Base-by-base conservation (phyloP, 2,888 invertebrate genomes). In the Drosophila affinis region DNA sequence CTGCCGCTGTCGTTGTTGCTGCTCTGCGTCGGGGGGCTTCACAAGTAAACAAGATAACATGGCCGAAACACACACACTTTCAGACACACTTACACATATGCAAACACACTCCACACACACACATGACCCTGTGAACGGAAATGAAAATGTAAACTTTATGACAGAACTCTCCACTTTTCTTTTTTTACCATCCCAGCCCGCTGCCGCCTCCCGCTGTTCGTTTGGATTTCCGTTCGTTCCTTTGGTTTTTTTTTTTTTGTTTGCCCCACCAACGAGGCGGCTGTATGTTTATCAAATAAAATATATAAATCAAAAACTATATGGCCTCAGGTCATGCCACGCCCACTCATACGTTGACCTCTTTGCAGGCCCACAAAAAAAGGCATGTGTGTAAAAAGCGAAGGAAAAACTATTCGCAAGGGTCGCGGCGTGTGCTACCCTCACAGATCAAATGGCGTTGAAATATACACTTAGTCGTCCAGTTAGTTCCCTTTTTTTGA, bases 91-190 rank as follows among this genome's bases (percentile, higher is more conserved):
- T 17, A 47, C 55, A 62, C 46, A 32, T 51, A 32, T 29, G 32
- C 45, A 45, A 18, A n/a, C 29, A 18, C 44, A 65, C 57, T 46
- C 21, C 54, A 34, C 21, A 67, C 17, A 18, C 27, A 27, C 27
- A 24, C 14, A 7, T 49, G 49, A 69, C 9, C 39, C 55, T 67
- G 76, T 60, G 57, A 72, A 62, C 64, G 62, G 69, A 87, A 84
- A 82, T 82, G 79, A 82, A 84, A 76, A 84, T 87, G 72, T 84
- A 73, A 81, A 71, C 57, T 79, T 82, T 79, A 81, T 87, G 85
- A 77, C 75, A 68, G 62, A 59, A 67, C 56, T 74, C 54, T 74
- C 49, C 64, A 39, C 9, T 58, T 68, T 53, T 69, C 52, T 46
- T 45, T 14, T 57, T 47, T 34, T 47, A 29, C 18, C 27, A 39